These are phyloP conservation scores for Grammomys dolichurus DNA, from an alignment of 2,113 vertebrate species.

Conservation along the genomic window DNA sequence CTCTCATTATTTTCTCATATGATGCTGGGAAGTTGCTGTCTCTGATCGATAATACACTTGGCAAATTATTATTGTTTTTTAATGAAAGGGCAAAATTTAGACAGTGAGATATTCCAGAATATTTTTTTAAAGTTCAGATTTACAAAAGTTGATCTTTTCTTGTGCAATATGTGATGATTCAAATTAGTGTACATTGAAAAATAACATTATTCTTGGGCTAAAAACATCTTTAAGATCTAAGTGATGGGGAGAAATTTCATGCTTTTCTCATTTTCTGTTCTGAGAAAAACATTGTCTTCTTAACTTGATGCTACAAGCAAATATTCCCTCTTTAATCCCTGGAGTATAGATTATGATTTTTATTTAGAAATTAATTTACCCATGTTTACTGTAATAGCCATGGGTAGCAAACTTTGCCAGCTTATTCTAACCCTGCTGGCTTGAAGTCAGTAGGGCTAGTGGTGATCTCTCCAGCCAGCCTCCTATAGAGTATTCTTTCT, in stretches of 20 bases:
- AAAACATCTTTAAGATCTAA: background rate
- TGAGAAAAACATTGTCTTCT: background rate
- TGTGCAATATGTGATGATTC: background rate
- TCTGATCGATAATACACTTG: background rate
- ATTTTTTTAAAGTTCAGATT: background rate
- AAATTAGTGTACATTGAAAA: background rate
- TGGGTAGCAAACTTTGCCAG: background rate
- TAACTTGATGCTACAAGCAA: background rate
- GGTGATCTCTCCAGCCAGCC: background rate
- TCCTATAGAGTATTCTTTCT: background rate
- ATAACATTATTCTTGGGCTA: background rate
- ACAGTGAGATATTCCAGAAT: background rate
- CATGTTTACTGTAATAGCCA: background rate
- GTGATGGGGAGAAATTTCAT: background rate
- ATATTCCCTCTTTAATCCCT: background rate
- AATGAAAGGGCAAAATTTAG: background rate
- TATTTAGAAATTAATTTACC: background rate
- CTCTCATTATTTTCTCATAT: background rate
- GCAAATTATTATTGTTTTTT: background rate
- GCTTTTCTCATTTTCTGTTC: constrained; percentile 4
- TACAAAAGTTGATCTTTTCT: background rate
- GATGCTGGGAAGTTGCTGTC: background rate
- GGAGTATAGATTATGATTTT: background rate
- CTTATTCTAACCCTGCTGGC: background rate
- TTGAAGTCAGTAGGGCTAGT: background rate